These are phyloP conservation scores for Cephus rjabovi DNA, from an alignment of 2,888 invertebrate genomes.

Conservation along the genomic window DNA sequence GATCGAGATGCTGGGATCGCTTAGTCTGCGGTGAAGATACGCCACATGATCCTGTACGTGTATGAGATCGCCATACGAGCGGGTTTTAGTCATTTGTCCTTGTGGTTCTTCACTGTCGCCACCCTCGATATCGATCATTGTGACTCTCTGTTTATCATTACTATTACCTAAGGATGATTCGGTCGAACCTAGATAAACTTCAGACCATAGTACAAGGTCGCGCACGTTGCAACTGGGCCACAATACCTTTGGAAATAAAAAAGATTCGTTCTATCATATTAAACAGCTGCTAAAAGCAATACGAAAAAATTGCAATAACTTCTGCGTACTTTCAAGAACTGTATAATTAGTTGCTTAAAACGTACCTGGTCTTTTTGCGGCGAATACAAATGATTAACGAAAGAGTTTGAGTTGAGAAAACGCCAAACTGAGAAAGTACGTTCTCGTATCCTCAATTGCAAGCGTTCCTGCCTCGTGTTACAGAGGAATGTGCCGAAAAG, in stretches of 20 bases:
- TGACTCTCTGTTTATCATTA: conserved; percentile 62
- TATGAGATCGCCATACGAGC: conserved; percentile 87
- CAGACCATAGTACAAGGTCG: conserved; percentile 85
- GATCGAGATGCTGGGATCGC: conserved; percentile 85
- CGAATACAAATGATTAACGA: conserved; percentile 88
- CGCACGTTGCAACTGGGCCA: conserved; percentile 89
- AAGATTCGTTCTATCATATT: not conserved
- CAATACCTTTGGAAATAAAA: conserved; percentile 74
- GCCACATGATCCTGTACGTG: conserved; percentile 73
- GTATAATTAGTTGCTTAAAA: conserved; percentile 13
- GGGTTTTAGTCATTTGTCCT: conserved; percentile 81
- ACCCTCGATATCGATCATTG: conserved; percentile 59
- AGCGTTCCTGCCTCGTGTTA: conserved; percentile 83
- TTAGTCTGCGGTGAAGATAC: conserved; percentile 77
- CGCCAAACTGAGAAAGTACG: conserved; percentile 90
- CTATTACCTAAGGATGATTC: conserved; percentile 61
- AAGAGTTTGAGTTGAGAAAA: conserved; percentile 81
- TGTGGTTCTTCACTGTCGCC: conserved; percentile 62
- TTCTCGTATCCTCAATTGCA: conserved; percentile 73
- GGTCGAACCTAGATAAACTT: conserved; percentile 80
- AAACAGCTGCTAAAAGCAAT: not conserved
- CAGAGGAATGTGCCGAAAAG: conserved; percentile 97
- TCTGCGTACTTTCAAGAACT: not conserved
- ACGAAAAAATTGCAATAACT: not conserved
- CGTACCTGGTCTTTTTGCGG: conserved; percentile 69